Base-by-base conservation (phyloP, 1,140 invertebrate species). In the Danaus plexippus region DNA sequence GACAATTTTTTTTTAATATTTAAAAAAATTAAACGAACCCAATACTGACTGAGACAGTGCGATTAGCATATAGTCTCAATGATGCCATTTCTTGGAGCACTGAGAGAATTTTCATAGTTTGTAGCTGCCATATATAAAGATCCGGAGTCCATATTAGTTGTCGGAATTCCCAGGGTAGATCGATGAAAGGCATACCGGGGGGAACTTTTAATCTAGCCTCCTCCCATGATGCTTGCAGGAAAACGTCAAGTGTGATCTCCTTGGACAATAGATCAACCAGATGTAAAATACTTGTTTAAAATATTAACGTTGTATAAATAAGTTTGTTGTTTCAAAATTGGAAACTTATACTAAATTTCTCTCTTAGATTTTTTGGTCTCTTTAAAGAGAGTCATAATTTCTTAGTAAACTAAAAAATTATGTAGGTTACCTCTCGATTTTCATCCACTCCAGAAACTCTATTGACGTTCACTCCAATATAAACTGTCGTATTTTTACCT, bases 231-330 rank as follows among this genome's bases (percentile, higher is more conserved):
- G 90, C 89, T 86, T 90, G 88, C 44, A 90, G 84, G 66, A 90
- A 90, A 54, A 90, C 87, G 67, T 90, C 89, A 54, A 90, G 69
- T 6, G 90, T 89, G 69, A 90, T 90, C 72, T 90, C 89, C 90
- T 90, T 54, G 42, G 64, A 67, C 59, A 63, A 69, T 40, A 48
- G 59, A 32, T 32, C 7, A 6, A 6, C 22, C 22, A 32, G 22
- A 32, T 32, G 7, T 32, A 32, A 32, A 32, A 32, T 32, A 32
- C 22, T 32, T 32, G 1, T 32, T 32, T 32, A 32, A 32, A 4
- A 43, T 32, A n/a, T 8, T 13, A 54, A 13, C 10, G 44, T 47
- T 43, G 18, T 44, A 42, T 54, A 47, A 43, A 22, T 47, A 43
- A 52, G 47, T 57, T 32, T 8, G 5, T 32, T 32, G 22, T 6